Conservation (phyloP, 2,113 vertebrate species). For the Miniopterus natalensis region DNA sequence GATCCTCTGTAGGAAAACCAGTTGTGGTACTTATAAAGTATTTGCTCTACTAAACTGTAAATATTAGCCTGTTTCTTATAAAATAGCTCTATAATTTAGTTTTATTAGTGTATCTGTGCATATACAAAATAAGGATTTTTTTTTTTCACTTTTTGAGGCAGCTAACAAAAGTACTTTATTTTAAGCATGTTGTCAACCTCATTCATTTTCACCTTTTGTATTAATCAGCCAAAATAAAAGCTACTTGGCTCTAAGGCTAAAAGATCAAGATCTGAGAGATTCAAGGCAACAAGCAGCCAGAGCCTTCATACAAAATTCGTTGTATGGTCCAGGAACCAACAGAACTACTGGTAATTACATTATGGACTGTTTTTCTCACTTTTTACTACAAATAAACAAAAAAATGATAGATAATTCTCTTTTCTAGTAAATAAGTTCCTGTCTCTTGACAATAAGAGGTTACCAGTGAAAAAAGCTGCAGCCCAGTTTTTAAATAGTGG, state of each 20-base stretch:
- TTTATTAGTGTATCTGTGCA: neutral
- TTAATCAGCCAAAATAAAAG: slow-evolving; percentile 89
- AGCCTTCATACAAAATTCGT: slow-evolving; percentile 89
- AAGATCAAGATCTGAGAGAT: slow-evolving; percentile 76
- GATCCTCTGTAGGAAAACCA: neutral
- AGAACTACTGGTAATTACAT: slow-evolving; percentile 91
- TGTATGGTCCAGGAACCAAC: slow-evolving; percentile 91
- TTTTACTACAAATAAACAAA: neutral
- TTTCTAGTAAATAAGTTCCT: slow-evolving; percentile 92
- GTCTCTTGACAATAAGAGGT: slow-evolving; percentile 93
- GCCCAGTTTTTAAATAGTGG: slow-evolving; percentile 91
- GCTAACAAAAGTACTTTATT: neutral
- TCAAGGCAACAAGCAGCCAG: slow-evolving; percentile 89
- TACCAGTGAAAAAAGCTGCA: slow-evolving; percentile 90
- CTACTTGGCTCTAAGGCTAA: slow-evolving; percentile 88
- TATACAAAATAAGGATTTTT: neutral
- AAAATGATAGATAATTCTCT: neutral
- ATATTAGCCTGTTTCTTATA: neutral
- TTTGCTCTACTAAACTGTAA: neutral
- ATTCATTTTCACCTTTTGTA: neutral
- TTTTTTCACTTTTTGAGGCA: neutral
- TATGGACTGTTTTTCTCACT: neutral
- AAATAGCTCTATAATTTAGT: neutral
- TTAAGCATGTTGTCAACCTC: neutral
- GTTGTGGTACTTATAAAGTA: neutral